phyloP scores from a whole-genome alignment of 1,140 invertebrate species.

The Prorops nasuta region DNA sequence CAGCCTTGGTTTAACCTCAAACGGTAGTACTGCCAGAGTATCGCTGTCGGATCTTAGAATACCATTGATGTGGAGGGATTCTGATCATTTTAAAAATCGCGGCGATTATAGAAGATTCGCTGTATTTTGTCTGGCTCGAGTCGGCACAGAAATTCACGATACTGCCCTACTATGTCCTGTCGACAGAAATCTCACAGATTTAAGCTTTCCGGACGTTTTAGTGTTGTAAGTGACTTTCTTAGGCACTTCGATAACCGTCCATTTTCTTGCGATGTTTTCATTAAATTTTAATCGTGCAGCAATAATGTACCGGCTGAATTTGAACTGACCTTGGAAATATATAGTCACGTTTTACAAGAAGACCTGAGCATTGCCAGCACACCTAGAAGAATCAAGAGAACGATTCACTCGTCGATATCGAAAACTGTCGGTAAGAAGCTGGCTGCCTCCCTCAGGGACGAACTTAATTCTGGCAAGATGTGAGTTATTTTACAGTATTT shows the following conservation, averaged over 20 bases:
- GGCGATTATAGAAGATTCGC: conserved; percentile 71
- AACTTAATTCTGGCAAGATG: conserved; percentile 57
- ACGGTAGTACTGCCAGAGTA: conserved; percentile 48
- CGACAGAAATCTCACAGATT: conserved; percentile 69
- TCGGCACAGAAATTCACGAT: conserved; percentile 71
- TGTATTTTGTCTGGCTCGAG: conserved; percentile 68
- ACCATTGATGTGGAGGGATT: conserved; percentile 73
- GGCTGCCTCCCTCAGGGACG: conserved; percentile 59
- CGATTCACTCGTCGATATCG: conserved; percentile 69
- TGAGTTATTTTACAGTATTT: conserved; percentile 30
- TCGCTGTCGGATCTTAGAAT: conserved; percentile 66
- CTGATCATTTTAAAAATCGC: conserved; percentile 73
- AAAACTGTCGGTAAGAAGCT: conserved; percentile 68
- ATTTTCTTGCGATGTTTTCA: not conserved
- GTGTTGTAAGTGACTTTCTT: conserved; percentile 63
- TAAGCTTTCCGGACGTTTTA: conserved; percentile 69
- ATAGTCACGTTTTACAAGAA: conserved; percentile 68
- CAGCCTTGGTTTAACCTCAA: conserved; percentile 7
- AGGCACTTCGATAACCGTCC: too few species aligned
- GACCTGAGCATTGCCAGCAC: conserved; percentile 70
- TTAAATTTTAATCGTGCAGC: conserved; percentile 44
- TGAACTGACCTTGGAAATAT: conserved; percentile 67
- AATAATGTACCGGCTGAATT: conserved; percentile 66
- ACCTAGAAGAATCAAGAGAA: conserved; percentile 66
- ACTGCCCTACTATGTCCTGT: conserved; percentile 68